Base-by-base conservation (phyloP, 2,888 invertebrate genomes). In the Coleophora flavipennella region DNA sequence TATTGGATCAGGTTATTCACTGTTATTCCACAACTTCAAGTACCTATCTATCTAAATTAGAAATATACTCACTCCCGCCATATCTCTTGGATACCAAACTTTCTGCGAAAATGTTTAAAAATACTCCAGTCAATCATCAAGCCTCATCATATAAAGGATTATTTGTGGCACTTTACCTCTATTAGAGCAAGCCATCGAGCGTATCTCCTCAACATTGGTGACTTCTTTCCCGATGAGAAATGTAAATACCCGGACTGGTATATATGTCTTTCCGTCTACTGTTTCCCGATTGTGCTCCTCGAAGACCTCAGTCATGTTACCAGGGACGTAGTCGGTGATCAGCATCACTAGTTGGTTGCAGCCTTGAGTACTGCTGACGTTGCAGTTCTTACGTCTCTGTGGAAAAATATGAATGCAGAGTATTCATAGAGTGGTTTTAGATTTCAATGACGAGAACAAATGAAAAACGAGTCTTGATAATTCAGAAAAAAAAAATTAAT, bases 311-410 rank as follows among this genome's bases (percentile, higher is more conserved):
- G 94, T 93, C 49, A 94, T 88, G 67, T 94, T 95, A 36, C 93
- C 92, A 0, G 96, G 92, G 2, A 97, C 93, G 34, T 97, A 97
- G 73, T 99, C 99, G 0, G 99, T 98, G 47, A 99, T 91, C 41
- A 99, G 80, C 97, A 99, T 97, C 45, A 99, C 96, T 25, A 96
- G 91, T 73, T 97, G 96, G 78, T 98, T 99, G 67, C 99, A 99
- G 27, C 91, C 87, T 40, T 88, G 85, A 4, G 57, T 63, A 42
- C 68, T 73, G 35, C 65, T 71, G 13, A 80, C 72, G 41, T 72
- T 65, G 49, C 84, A 84, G 6, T 62, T 45, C 11, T 41, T 47
- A 38, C 81, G 57, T 53, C 63, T 64, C 80, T 80, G 53, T 34
- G 28, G 28, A 10, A 10, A 10, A 27, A 10, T 27, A 10, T 13